Base-by-base conservation (phyloP, 1,140 invertebrate species). In the Papilio helenus region DNA sequence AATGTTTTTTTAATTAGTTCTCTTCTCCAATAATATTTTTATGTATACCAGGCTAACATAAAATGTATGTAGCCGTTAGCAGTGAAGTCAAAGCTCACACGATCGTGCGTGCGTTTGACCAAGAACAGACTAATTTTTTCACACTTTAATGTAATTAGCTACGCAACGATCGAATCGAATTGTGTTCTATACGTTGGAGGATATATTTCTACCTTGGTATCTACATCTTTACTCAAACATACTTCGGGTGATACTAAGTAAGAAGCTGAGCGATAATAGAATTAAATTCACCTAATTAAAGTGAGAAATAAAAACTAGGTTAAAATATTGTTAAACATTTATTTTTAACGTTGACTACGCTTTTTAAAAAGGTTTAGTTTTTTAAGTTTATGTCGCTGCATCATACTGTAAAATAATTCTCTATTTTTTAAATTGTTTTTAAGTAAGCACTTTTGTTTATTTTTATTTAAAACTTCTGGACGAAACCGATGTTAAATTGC, bases 91-190 rank as follows among this genome's bases (percentile, higher is more conserved):
- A 68, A 16, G 61, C 61, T 68, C 61, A 68, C 61, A 68, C 61
- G 61, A 44, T 42, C 72, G 44, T 87, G 88, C 84, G 84, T 90
- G 86, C 73, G 85, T 84, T 87, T 85, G 87, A 81, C 82, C 83
- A 84, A 82, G 86, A 87, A 81, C 87, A 84, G 79, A 86, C 84
- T 87, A 89, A 91, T 90, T 89, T 87, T 87, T 90, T 91, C 88
- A 92, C 87, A 90, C 87, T 87, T 86, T 90, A 90, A 93, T 88
- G 81, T 82, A 83, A 90, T 93, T 89, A 82, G 86, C 72, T 80
- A 90, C 90, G 90, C 87, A 73, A 83, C 88, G 80, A 76, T 77
- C 76, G 81, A 71, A 46, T 84, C 80, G 81, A 85, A 84, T 86
- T 77, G 78, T 29, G 16, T 55, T 55, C 51, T 18, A 3, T 42